A percentile compares a stretch with the other conserved stretches of the same genome.
Evolutionary conservation across 2,888 invertebrate species (phyloP).

Genomic region (Ephialtes manifestator): DNA sequence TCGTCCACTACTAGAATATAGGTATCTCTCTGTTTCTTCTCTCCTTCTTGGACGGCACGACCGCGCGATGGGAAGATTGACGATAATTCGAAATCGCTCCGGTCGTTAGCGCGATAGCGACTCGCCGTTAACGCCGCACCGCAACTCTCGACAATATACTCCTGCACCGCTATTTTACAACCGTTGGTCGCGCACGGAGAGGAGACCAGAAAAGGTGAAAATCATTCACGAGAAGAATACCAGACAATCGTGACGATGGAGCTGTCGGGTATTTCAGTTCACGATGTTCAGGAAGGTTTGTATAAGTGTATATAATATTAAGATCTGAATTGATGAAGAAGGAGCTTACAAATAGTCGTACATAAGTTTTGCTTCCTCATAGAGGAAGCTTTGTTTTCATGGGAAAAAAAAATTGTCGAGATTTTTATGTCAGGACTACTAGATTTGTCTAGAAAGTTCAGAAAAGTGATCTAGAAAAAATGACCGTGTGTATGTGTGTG

Average conservation of each 20-base stretch:
- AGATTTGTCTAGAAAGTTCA: too few species aligned
- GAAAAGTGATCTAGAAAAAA: too few species aligned
- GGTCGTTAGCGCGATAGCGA: constrained; percentile 73
- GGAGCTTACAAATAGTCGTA: too few species aligned
- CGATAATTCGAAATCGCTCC: constrained; percentile 77
- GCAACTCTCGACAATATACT: constrained; percentile 15
- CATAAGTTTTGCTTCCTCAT: too few species aligned
- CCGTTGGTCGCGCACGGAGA: constrained; percentile 6
- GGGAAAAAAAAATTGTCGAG: too few species aligned
- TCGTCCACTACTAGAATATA: constrained; percentile 28
- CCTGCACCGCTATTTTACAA: neutral
- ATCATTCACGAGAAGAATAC: neutral
- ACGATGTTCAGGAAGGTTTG: neutral
- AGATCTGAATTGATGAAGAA: neutral
- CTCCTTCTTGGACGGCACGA: constrained; percentile 12
- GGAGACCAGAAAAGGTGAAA: constrained; percentile 10
- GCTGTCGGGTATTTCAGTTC: neutral
- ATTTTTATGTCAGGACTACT: too few species aligned
- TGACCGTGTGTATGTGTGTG: too few species aligned
- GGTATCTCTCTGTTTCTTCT: constrained; percentile 14
- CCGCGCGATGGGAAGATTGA: constrained; percentile 74
- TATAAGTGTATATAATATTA: neutral
- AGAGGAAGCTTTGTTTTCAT: too few species aligned
- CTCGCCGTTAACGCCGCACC: constrained; percentile 69
- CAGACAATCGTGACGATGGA: neutral